Base-by-base conservation (phyloP, 2,888 invertebrate genomes). In the Andrena hattorfiana region DNA sequence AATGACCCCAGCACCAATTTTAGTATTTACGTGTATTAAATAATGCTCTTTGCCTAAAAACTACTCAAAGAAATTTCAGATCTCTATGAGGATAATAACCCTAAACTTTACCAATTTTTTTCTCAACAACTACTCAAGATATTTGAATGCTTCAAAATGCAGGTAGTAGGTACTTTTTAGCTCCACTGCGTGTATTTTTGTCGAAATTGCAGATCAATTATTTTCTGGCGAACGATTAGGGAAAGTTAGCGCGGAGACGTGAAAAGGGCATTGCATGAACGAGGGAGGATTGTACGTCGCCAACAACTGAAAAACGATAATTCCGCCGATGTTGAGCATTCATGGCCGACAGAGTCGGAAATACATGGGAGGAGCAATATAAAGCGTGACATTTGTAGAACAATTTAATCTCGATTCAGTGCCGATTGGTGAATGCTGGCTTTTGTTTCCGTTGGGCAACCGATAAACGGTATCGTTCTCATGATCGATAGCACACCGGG, bases 401-500 rank as follows among this genome's bases (percentile, higher is more conserved):
- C 67, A 64, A 74, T 80, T 81, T 79, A 79, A 78, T 81, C 67
- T 72, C 35, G 35, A 56, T 54, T 26, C 28, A 20, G 35, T 8
- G 16, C 2, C 23, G 42, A 42, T 42, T 42, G 42, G 42, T 42
- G 42, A 42, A 42, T 42, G 70, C 56, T 51, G 54, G 23, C 20
- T 23, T 63, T 79, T 76, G 75, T 83, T 83, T 60, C 69, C 77
- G 83, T 76, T 73, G 42, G 10, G 68, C 42, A 60, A 69, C 59
- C 72, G 77, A 83, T 81, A 81, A 76, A 81, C 75, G 77, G 66
- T 66, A 77, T 82, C 82, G 77, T 73, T 62, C 48, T 8, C 49
- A 56, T 77, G 73, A 83, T 83, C 77, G 77, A 83, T 73, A 76
- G 71, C 68, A 69, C 56, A 16, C 51, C 48, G 60, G 73, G 23